These are phyloP conservation scores for Hypocryptadius cinnamomeus DNA, from an alignment of 2,113 vertebrate species.

Conservation along the genomic window DNA sequence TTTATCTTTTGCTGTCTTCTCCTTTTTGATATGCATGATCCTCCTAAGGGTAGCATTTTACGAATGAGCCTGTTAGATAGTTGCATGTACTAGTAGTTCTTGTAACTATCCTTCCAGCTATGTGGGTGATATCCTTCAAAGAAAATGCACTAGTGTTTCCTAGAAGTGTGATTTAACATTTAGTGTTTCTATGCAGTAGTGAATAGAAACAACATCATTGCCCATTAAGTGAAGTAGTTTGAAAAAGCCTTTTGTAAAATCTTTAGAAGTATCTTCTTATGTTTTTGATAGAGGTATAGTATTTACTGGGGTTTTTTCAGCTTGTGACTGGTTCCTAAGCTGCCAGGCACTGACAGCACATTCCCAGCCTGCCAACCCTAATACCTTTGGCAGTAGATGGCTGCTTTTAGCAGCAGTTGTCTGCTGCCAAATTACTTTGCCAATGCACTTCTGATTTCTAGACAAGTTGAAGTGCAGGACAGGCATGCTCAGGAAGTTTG, in stretches of 20 bases:
- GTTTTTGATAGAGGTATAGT: background rate
- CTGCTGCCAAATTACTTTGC: background rate
- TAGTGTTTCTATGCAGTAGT: no score
- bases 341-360: background rate
- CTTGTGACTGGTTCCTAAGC: background rate
- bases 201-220: background rate
- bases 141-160: background rate
- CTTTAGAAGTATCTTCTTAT: background rate
- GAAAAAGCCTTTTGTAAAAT: background rate
- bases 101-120: background rate
- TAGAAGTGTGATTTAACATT: background rate
- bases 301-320: background rate
- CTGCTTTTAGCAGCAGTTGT: background rate
- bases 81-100: background rate
- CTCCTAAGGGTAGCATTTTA: background rate
- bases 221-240: background rate
- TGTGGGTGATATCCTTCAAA: background rate
- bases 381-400: background rate
- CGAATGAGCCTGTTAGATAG: background rate
- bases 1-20: background rate
- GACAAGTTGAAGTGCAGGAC: background rate
- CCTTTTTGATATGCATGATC: background rate
- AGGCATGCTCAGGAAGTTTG: background rate
- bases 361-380: background rate
- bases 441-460: background rate